phyloP scores from a whole-genome alignment of 2,888 invertebrate species.

The Pterobdella sp. region DNA sequence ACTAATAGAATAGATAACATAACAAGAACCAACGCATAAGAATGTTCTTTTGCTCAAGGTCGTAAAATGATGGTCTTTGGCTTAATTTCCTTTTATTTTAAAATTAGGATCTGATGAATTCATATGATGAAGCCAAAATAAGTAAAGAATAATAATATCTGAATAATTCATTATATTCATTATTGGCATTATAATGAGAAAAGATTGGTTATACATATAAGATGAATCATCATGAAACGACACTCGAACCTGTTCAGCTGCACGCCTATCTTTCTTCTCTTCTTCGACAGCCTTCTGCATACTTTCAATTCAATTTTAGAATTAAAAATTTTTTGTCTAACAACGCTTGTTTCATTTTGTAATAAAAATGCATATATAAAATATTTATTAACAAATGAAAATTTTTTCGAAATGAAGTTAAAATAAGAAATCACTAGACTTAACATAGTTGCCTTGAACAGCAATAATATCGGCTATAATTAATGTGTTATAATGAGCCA shows the following conservation, averaged over 20 bases:
- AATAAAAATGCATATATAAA: too few species aligned
- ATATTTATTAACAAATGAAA: too few species aligned
- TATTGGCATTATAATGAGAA: not conserved
- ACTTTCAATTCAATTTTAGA: too few species aligned
- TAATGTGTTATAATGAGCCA: too few species aligned
- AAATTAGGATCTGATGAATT: too few species aligned
- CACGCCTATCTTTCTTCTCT: slow-evolving; percentile 18
- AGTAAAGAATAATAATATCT: slow-evolving; percentile 5
- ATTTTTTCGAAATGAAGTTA: too few species aligned
- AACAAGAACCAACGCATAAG: slow-evolving; percentile 10
- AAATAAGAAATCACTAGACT: too few species aligned
- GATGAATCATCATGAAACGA: not conserved
- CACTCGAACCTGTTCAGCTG: slow-evolving; percentile 17
- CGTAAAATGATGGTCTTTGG: slow-evolving; percentile 24
- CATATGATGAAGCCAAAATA: not conserved
- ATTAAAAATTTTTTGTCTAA: too few species aligned
- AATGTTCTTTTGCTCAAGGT: slow-evolving; percentile 25
- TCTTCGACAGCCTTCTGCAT: slow-evolving; percentile 15
- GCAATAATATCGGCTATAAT: too few species aligned
- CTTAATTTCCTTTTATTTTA: slow-evolving; percentile 17
- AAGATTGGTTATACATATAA: not conserved
- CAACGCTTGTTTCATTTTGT: too few species aligned
- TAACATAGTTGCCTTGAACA: too few species aligned
- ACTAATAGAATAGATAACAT: not conserved
- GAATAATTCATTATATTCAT: not conserved